phyloP scores from a whole-genome alignment of 2,888 invertebrate species.

The Cheilosia urbana region DNA sequence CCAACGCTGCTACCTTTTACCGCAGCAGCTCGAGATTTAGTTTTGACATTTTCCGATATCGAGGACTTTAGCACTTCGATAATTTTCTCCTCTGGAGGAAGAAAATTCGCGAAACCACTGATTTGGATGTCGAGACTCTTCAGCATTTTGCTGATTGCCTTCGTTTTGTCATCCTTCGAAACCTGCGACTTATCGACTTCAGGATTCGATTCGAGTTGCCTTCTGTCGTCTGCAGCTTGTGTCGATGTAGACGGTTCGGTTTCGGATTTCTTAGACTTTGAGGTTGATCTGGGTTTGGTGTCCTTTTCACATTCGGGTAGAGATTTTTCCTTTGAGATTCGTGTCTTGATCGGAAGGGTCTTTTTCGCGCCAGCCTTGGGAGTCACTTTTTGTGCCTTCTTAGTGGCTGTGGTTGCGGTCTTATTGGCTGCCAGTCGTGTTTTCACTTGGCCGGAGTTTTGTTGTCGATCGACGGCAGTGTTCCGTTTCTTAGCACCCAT shows the following conservation, averaged over 20 bases:
- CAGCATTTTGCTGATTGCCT: conserved; percentile 83
- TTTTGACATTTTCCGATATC: conserved; percentile 84
- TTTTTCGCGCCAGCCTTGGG: conserved; percentile 77
- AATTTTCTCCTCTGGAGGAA: conserved; percentile 81
- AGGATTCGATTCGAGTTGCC: conserved; percentile 16
- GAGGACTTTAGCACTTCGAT: conserved; percentile 82
- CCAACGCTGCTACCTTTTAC: conserved; percentile 80
- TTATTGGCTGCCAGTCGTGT: conserved; percentile 74
- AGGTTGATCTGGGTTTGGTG: conserved; percentile 39
- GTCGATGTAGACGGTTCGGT: conserved; percentile 53
- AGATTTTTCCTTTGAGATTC: conserved; percentile 68
- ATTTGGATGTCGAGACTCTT: conserved; percentile 83
- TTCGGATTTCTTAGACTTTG: conserved; percentile 59
- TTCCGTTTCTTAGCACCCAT: conserved; percentile 83
- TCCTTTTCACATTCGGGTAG: conserved; percentile 63
- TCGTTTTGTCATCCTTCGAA: conserved; percentile 81
- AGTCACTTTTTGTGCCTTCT: conserved; percentile 48
- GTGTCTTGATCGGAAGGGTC: conserved; percentile 75
- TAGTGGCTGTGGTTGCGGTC: conserved; percentile 60
- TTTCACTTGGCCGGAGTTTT: conserved; percentile 77
- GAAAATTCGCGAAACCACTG: conserved; percentile 82
- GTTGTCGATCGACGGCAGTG: conserved; percentile 81
- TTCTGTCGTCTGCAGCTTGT: conserved; percentile 76
- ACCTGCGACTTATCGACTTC: conserved; percentile 75
- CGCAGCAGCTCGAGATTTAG: conserved; percentile 83